Percentiles rank a stretch among this genome's conserved stretches.
phyloP scores from a whole-genome alignment of 2,888 invertebrate species.

The Nesidiocoris tenuis region DNA sequence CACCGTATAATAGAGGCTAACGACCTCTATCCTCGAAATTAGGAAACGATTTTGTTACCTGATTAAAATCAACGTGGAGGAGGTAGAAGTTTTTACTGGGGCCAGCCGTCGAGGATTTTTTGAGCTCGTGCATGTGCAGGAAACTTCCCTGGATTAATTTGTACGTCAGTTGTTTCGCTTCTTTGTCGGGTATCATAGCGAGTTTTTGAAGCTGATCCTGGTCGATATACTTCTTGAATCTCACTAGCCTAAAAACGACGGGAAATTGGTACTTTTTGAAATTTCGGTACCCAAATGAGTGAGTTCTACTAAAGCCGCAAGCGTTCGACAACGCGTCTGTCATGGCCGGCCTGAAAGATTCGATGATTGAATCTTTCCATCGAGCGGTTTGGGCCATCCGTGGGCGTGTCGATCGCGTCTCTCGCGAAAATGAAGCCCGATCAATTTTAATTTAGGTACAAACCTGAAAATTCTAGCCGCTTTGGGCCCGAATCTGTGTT shows the following conservation, averaged over 20 bases:
- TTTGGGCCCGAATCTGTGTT: slow-evolving; percentile 82
- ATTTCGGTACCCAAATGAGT: no score
- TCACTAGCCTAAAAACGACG: slow-evolving; percentile 65
- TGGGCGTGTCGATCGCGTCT: no score
- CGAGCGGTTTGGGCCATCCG: no score
- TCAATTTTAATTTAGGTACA: not conserved
- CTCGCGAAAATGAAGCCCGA: no score
- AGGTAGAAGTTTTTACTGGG: slow-evolving; percentile 79
- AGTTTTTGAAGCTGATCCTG: slow-evolving; percentile 88
- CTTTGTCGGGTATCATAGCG: slow-evolving; percentile 92
- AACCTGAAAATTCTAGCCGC: slow-evolving; percentile 81
- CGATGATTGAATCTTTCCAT: no score
- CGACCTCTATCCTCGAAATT: no score
- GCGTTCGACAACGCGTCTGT: no score
- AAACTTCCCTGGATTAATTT: slow-evolving; percentile 78
- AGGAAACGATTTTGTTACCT: no score
- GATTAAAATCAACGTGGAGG: slow-evolving; percentile 67
- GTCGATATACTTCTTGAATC: slow-evolving; percentile 78
- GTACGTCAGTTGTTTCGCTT: slow-evolving; percentile 85
- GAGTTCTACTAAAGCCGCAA: no score
- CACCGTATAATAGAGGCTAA: no score
- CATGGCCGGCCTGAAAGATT: no score
- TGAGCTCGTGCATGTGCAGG: slow-evolving; percentile 69
- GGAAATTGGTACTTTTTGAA: no score
- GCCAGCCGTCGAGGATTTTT: slow-evolving; percentile 68